These are phyloP conservation scores for Gadus chalcogrammus DNA, from an alignment of 2,113 vertebrate genomes.

Conservation along the genomic window DNA sequence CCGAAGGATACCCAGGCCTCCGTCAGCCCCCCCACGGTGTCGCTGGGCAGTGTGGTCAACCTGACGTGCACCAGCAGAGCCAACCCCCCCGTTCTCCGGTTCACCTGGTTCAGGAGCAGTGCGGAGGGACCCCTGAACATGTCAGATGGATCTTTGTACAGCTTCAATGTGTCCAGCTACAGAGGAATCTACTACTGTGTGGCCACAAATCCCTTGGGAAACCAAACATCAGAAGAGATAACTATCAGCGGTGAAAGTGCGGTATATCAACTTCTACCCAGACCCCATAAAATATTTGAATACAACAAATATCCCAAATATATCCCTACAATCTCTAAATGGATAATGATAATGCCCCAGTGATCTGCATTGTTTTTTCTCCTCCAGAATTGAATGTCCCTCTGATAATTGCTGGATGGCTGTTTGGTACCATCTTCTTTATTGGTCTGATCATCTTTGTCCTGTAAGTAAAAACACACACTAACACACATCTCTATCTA, in stretches of 20 bases:
- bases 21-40: constrained; percentile 30
- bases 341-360: neutral
- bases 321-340: neutral
- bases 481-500: too few species aligned
- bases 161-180: constrained; percentile 1
- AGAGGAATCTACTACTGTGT: constrained; percentile 33
- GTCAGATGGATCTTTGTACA: constrained; percentile 21
- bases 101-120: constrained; percentile 46
- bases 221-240: constrained; percentile 1
- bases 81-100: constrained; percentile 39
- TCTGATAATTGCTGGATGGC: constrained; percentile 4
- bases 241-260: neutral
- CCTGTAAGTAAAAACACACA: constrained; percentile 5
- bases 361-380: neutral
- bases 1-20: constrained; percentile 21
- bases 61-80: constrained; percentile 53
- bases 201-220: constrained; percentile 33
- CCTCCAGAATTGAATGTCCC: neutral
- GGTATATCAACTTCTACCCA: neutral
- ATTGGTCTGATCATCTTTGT: neutral
- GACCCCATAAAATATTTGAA: neutral
- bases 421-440: neutral
- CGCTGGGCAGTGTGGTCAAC: constrained; percentile 32
- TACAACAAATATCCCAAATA: neutral
- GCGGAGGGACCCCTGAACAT: neutral